Base-by-base conservation (phyloP, 1,140 invertebrate species). In the Magallana ariakensis region DNA sequence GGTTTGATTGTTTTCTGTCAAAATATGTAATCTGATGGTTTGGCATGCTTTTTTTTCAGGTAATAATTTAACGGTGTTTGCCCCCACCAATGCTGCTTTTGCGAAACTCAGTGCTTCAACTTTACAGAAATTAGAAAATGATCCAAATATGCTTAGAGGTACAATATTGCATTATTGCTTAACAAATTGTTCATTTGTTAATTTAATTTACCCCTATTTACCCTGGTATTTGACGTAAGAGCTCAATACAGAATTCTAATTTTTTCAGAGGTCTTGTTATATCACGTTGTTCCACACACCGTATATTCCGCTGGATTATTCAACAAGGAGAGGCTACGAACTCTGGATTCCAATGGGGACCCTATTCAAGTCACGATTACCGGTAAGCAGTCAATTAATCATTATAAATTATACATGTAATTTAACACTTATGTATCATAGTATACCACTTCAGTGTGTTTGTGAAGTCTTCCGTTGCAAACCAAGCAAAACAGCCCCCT, bases 71-170 rank as follows among this genome's bases (percentile, higher is more conserved):
- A 98, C 97, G 1, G 96, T 98, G 84, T 98, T 98, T 91, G 96
- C 97, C 0, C 97, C 97, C 2, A 97, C 97, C 0, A 97, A 98
- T 94, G 97, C 97, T 93, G 97, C 97, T 3, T 98, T 98, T 92
- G 96, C 22, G 62, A 54, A 11, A 92, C 86, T 92, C 19, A 56
- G 57, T 15, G 10, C 66, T 26, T 1, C 66, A 33, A 26, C 66
- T 75, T 10, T 75, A 75, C 66, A 75, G 22, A 22, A 26, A 75
- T 75, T 75, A 26, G 66, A 75, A 75, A 75, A 75, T 75, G 66
- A 75, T 33, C 19, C 19, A 13, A 13, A 19, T 75, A 75, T 75
- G 66, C 66, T 75, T 10, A 75, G 26, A 75, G 66, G 66, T 75
- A 75, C 5, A 62, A 0, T 16, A n/a, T n/a, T n/a, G n/a, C n/a